Conservation (phyloP, 64 coral and sea anemone species). For the Platygyra sinensis region DNA sequence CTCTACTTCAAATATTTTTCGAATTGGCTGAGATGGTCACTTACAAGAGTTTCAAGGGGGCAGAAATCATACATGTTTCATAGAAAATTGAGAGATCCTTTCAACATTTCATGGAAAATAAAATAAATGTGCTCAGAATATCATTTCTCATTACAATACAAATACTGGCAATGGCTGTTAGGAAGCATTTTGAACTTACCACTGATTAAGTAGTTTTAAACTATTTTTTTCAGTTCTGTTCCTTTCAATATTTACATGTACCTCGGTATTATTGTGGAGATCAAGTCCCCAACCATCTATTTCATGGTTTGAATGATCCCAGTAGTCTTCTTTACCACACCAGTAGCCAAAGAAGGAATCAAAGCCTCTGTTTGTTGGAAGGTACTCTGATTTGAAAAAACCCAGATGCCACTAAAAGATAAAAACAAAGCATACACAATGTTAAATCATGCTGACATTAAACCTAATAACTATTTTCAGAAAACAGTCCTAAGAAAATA, state of each 20-base stretch:
- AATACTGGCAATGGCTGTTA: too few relatives aligned
- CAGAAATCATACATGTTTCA: too few relatives aligned
- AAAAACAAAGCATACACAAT: background rate
- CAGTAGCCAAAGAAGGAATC: constrained; percentile 92
- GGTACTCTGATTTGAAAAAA: constrained; percentile 82
- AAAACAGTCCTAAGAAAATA: too few relatives aligned
- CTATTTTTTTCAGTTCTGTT: background rate
- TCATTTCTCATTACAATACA: too few relatives aligned
- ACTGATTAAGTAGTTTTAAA: background rate
- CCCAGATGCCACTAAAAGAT: constrained; percentile 88
- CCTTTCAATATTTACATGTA: constrained; percentile 16
- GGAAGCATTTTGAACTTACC: background rate
- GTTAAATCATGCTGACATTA: too few relatives aligned
- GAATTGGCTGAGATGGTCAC: too few relatives aligned
- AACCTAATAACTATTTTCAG: too few relatives aligned
- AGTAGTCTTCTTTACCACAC: constrained; percentile 88
- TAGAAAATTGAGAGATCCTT: too few relatives aligned
- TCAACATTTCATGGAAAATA: too few relatives aligned
- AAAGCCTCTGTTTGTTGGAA: constrained; percentile 78
- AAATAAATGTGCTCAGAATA: too few relatives aligned
- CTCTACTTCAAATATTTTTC: too few relatives aligned
- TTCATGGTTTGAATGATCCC: constrained; percentile 87
- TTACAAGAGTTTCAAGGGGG: too few relatives aligned
- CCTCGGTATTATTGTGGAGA: constrained; percentile 65
- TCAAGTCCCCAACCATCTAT: constrained; percentile 71